Base-by-base conservation (phyloP, 2,888 invertebrate genomes). In the Lithophane semibrunnea region DNA sequence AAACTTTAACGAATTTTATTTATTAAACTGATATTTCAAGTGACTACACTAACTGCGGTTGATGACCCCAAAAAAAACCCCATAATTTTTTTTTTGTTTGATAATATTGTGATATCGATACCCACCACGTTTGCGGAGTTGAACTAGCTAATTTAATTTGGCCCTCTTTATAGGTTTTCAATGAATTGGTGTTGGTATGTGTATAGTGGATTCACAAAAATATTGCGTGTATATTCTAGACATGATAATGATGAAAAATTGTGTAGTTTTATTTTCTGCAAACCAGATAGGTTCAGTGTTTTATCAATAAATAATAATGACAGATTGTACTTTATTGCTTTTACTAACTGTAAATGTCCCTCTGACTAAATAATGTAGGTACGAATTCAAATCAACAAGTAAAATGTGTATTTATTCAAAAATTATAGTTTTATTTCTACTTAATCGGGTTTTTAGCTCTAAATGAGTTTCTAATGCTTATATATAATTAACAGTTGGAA, bases 401-500 rank as follows among this genome's bases (percentile, higher is more conserved):
- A 87, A 88, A 76, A 77, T 61, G 75, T 82, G 87, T 78, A 79
- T 79, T 81, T 73, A 79, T 82, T 82, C 52, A 73, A 88, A 79
- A 83, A 89, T 82, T 89, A 71, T 78, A 74, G 71, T 83, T 83
- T 87, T 80, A 85, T 77, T 78, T 65, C 77, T 85, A 87, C 68
- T 76, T 78, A 87, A 71, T 77, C 60, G 72, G 83, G 60, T 77
- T 80, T 80, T 85, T 85, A 82, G 75, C 77, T 82, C 77, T 83
- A 87, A 73, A 84, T 87, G 89, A 87, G 86, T 88, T 84, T 75
- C 80, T 88, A 85, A 87, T 87, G 89, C 77, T 73, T 91, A 90
- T 79, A 87, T 89, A 91, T 90, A 92, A 93, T 90, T 88, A 92
- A 93, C 92, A 92, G 92, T 86, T 96, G 94, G 93, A 95, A 95